phyloP scores from a whole-genome alignment of 2,888 invertebrate genomes.

The Hypolimnas misippus region DNA sequence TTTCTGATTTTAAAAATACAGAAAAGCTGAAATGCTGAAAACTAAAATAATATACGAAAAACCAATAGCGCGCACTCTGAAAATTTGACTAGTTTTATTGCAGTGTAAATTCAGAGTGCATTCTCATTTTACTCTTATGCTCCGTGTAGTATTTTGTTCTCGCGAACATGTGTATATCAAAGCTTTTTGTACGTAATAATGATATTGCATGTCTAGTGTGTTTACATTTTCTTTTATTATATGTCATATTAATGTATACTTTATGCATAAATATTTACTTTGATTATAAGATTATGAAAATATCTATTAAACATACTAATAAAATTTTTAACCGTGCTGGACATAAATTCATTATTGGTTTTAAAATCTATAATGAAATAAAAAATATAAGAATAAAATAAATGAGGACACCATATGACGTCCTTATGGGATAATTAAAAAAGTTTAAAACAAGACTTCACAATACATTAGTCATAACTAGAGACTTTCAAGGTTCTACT shows the following conservation, averaged over 20 bases:
- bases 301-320: too few species aligned
- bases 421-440: too few species aligned
- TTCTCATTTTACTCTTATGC: constrained; percentile 17
- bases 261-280: too few species aligned
- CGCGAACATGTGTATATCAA: background rate
- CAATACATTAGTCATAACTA: too few species aligned
- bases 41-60: background rate
- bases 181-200: background rate
- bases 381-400: too few species aligned
- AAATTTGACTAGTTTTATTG: constrained; percentile 26
- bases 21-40: background rate
- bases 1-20: background rate
- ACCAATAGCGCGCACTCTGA: background rate
- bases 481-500: too few species aligned
- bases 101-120: constrained; percentile 16
- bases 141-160: constrained; percentile 10
- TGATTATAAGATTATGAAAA: too few species aligned
- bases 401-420: too few species aligned
- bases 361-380: too few species aligned
- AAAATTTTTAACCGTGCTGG: too few species aligned
- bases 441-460: too few species aligned
- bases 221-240: background rate
- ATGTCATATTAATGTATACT: background rate
- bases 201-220: background rate
- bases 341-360: too few species aligned